Percentiles rank a stretch among this genome's conserved stretches.
These are phyloP conservation scores for Ibycter americanus DNA, from an alignment of 2,797 vertebrate species.

Conservation along the genomic window DNA sequence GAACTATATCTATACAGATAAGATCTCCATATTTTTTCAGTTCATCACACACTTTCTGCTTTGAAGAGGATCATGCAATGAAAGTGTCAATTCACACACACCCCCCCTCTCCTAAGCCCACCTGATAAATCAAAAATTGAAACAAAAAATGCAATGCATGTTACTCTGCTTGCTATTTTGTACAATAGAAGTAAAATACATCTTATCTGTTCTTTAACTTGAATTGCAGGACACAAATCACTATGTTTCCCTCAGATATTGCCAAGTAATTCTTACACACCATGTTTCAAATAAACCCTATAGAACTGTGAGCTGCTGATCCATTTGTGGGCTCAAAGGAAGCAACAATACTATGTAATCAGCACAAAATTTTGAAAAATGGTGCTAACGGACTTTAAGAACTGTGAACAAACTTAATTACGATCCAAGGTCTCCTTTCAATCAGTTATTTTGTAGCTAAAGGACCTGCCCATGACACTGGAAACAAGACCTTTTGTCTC, in stretches of 20 bases:
- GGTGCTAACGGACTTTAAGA: background rate
- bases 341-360: background rate
- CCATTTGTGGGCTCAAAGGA: background rate
- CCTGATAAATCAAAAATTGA: background rate
- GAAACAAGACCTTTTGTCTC: background rate
- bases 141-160: background rate
- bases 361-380: background rate
- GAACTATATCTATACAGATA: background rate
- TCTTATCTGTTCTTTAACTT: background rate
- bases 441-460: background rate
- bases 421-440: background rate
- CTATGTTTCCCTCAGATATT: background rate
- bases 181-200: background rate
- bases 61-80: background rate
- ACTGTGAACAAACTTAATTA: background rate
- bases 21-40: background rate
- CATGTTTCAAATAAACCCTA: background rate
- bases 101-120: background rate
- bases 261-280: background rate
- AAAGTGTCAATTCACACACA: background rate
- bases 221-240: background rate
- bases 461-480: background rate
- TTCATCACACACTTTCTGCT: background rate
- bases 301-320: background rate
- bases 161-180: background rate